Evolutionary conservation across 1,140 invertebrate genomes (phyloP), one percentile per base, ranked within the genome.

Genomic region (Pemphigus obesinymphae): DNA sequence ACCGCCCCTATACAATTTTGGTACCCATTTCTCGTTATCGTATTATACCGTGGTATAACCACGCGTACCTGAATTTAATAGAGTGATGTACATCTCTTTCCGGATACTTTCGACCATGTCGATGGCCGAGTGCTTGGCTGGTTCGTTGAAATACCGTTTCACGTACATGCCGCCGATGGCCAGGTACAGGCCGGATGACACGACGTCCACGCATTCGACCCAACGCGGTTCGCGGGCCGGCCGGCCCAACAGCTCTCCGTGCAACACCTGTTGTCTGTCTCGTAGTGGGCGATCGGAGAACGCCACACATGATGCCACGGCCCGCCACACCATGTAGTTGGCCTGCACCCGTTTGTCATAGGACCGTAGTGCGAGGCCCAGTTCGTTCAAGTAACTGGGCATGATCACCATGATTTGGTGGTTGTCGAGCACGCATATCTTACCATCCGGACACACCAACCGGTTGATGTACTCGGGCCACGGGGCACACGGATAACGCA

Each of bases 51-150:
- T n/a, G n/a, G n/a, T n/a, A n/a, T n/a, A n/a, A 50, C 48, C 15
- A 20, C 20, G 20, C 55, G 17, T 45, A 70, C 66, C 66, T 43
- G 66, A 20, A 3, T 70, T 70, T 0, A 90, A 87, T 0, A 95
- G 85, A 2, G 92, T 88, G 61, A 88, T 85, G 15, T 88, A 84
- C 61, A 90, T 89, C 72, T 92, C 90, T 20, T 88, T 85, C 53
- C 90, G 87, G 26, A 95, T 91, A 84, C 90, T 91, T 66, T 86
- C 84, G 3, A 93, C 92, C 91, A 93, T 92, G 82, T 90, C 89
- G 72, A 90, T 85, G 3, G 91, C 91, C 76, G 87, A 88, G 55
- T 87, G 87, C 83, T 89, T 88, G 2, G 89, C 87, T 31, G 87
- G 87, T 83, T 89, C 88, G 81, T 89, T 85, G 85, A 90, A 90